Percentiles rank a stretch among this genome's conserved stretches.
Conservation (phyloP, 2,888 invertebrate species). For the Falcaria lacertinaria region DNA sequence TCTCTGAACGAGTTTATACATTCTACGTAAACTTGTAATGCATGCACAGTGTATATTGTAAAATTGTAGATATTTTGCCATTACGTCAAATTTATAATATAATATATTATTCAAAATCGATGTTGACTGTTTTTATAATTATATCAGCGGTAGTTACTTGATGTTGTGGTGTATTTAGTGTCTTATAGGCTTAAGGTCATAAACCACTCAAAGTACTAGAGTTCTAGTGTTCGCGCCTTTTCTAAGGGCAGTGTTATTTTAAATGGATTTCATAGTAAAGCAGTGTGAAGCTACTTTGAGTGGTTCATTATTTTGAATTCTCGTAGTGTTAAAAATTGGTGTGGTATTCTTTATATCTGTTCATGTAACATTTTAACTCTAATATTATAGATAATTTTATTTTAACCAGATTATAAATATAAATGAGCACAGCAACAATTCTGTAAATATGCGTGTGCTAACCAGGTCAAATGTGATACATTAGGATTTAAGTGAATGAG, state of each 20-base stretch:
- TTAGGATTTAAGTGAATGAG: constrained; percentile 62
- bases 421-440: constrained; percentile 59
- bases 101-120: constrained; percentile 76
- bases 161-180: constrained; percentile 81
- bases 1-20: constrained; percentile 42
- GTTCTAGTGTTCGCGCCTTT: constrained; percentile 10
- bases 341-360: constrained; percentile 76
- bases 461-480: constrained; percentile 77
- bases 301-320: constrained; percentile 69
- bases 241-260: constrained; percentile 27
- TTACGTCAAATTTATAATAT: constrained; percentile 72
- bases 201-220: constrained; percentile 53
- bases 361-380: constrained; percentile 66
- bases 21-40: constrained; percentile 52
- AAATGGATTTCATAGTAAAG: constrained; percentile 18
- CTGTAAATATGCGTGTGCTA: constrained; percentile 69
- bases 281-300: constrained; percentile 46
- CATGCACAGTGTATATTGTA: constrained; percentile 63
- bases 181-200: constrained; percentile 70
- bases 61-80: constrained; percentile 77
- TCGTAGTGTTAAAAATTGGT: constrained; percentile 73
- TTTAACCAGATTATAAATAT: constrained; percentile 62
- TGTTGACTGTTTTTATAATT: constrained; percentile 81
- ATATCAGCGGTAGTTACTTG: constrained; percentile 78
- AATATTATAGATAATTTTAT: constrained; percentile 54